These are phyloP conservation scores for Phylloscopus trochiloides DNA, from an alignment of 2,113 vertebrate species.

Conservation along the genomic window DNA sequence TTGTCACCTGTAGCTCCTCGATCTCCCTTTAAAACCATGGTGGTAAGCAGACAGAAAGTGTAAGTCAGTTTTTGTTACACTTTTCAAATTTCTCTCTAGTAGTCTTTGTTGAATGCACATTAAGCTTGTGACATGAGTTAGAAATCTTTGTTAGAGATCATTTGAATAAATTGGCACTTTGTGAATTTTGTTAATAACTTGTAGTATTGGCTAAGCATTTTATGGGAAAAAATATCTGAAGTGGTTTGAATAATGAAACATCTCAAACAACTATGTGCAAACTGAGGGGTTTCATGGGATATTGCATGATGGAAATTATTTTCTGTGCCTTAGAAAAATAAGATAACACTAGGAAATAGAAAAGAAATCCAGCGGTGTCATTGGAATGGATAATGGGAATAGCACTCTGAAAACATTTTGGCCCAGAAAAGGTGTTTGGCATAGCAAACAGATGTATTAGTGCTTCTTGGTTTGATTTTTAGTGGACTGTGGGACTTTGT, in stretches of 20 bases:
- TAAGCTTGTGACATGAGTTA: not conserved
- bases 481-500: not conserved
- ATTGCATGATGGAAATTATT: not conserved
- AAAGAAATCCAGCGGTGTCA: not conserved
- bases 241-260: not conserved
- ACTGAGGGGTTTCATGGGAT: not conserved
- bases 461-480: not conserved
- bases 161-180: not conserved
- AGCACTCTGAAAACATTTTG: not conserved
- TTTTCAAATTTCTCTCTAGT: not conserved
- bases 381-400: not conserved
- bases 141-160: not conserved
- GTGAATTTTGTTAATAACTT: not conserved
- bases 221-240: not conserved
- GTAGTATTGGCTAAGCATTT: not conserved
- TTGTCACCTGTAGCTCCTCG: slow-evolving; percentile 82
- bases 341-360: not conserved
- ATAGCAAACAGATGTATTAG: not conserved
- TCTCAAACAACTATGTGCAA: not conserved
- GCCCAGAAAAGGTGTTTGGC: not conserved
- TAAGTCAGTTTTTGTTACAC: not conserved
- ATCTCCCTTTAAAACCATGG: slow-evolving; percentile 74
- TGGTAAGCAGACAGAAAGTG: not conserved
- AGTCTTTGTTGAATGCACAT: not conserved
- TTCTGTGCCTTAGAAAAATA: not conserved